These are phyloP conservation scores for Gambusia yucatana DNA, from an alignment of 2,797 vertebrate genomes.

Conservation along the genomic window DNA sequence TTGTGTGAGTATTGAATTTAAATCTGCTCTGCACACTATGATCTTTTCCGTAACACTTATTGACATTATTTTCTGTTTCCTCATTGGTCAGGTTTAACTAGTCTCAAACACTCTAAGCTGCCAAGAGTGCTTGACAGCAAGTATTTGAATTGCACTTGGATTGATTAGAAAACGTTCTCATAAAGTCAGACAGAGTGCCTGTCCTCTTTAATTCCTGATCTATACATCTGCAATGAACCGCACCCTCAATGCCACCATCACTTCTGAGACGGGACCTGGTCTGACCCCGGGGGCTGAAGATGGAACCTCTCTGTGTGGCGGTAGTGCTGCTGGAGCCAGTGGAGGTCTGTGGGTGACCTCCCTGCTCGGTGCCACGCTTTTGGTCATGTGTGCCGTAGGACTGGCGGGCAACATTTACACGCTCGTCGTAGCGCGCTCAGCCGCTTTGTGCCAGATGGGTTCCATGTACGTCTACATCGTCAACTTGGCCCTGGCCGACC, in stretches of 20 bases:
- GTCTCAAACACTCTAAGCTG: background rate
- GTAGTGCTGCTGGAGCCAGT: slow-evolving; percentile 19
- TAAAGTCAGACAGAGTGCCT: background rate
- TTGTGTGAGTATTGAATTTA: background rate
- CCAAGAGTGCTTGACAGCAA: background rate
- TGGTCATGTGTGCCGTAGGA: slow-evolving; percentile 82
- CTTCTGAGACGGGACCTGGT: slow-evolving; percentile 42
- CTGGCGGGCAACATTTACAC: slow-evolving; percentile 85
- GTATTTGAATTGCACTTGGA: background rate
- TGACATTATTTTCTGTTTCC: background rate
- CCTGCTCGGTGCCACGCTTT: slow-evolving; percentile 76
- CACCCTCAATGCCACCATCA: slow-evolving; percentile 64
- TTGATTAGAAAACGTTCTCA: background rate
- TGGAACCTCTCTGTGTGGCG: slow-evolving; percentile 32
- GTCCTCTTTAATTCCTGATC: background rate
- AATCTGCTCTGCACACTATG: background rate
- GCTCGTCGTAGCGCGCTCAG: slow-evolving; percentile 82
- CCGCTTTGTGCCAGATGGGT: slow-evolving; percentile 75
- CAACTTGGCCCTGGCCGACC: slow-evolving; percentile 86
- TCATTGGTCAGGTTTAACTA: slow-evolving; percentile 5
- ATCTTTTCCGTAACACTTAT: background rate
- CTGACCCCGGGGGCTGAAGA: slow-evolving; percentile 39
- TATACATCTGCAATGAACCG: slow-evolving; percentile 70
- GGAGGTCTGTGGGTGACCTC: slow-evolving; percentile 78
- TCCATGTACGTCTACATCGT: slow-evolving; percentile 86